These are phyloP conservation scores for Monopis laevigella DNA, from an alignment of 2,888 invertebrate genomes.

Conservation along the genomic window DNA sequence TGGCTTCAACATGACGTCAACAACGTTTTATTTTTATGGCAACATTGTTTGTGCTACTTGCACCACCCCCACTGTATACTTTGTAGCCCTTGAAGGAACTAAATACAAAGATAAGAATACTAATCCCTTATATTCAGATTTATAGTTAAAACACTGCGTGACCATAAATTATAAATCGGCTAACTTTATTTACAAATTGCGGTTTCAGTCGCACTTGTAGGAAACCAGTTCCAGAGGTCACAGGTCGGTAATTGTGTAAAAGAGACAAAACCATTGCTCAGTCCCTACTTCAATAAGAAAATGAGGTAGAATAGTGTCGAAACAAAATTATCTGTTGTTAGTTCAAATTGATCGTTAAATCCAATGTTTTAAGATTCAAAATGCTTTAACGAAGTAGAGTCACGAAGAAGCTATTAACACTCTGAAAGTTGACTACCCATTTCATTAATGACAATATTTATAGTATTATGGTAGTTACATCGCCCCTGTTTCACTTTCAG, in stretches of 20 bases:
- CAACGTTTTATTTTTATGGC: too few relatives aligned
- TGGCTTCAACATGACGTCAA: too few relatives aligned
- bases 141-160: too few relatives aligned
- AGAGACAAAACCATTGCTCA: conserved; percentile 5
- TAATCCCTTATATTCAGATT: too few relatives aligned
- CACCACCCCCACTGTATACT: too few relatives aligned
- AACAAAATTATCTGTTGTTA: background rate
- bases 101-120: too few relatives aligned
- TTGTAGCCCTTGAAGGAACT: too few relatives aligned
- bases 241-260: conserved; percentile 1
- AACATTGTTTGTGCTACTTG: too few relatives aligned
- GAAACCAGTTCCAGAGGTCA: background rate
- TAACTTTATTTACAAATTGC: too few relatives aligned
- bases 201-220: too few relatives aligned
- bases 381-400: conserved; percentile 20
- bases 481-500: too few relatives aligned
- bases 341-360: conserved; percentile 2
- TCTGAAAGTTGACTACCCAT: conserved; percentile 8
- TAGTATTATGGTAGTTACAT: conserved; percentile 3
- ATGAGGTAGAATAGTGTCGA: background rate
- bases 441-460: conserved; percentile 12
- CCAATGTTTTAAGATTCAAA: conserved; percentile 1
- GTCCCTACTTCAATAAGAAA: background rate
- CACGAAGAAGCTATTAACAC: conserved; percentile 51
- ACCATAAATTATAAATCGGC: too few relatives aligned